These are phyloP conservation scores for Eustalomyia histrio DNA, from an alignment of 2,888 invertebrate species.

Conservation along the genomic window DNA sequence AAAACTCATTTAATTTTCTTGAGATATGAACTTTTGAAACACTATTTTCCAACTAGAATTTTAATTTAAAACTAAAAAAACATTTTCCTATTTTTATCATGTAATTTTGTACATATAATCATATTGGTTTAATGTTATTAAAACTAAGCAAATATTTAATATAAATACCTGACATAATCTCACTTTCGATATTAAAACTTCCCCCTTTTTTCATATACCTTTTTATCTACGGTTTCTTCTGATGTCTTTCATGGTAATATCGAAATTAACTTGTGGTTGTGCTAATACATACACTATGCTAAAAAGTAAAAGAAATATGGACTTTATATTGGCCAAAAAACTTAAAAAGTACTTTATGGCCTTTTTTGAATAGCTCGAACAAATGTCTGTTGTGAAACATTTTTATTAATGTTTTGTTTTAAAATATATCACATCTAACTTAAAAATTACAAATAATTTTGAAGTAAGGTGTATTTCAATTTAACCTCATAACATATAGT, in stretches of 20 bases:
- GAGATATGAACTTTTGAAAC: background rate
- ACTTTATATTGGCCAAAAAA: background rate
- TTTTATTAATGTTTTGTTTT: no score
- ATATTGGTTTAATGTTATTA: background rate
- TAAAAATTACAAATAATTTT: no score
- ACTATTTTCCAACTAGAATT: conserved; percentile 30
- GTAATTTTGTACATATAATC: background rate
- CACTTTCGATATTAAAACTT: conserved; percentile 39
- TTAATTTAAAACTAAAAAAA: conserved; percentile 35
- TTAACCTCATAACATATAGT: no score
- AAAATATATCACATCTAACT: no score
- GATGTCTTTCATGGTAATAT: conserved; percentile 8
- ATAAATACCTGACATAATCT: conserved; percentile 50
- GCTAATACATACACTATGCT: conserved; percentile 8
- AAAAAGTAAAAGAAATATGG: no score
- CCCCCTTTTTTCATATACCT: conserved; percentile 6
- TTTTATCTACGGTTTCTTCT: background rate
- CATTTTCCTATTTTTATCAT: background rate
- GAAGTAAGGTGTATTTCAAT: no score
- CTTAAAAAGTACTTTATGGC: no score
- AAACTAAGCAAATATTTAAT: conserved; percentile 36
- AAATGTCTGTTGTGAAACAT: no score
- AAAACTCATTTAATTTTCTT: conserved; percentile 5
- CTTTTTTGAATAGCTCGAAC: no score
- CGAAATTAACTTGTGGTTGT: conserved; percentile 40